Conservation (phyloP, 2,888 invertebrate species). For the Prosapia bicincta region DNA sequence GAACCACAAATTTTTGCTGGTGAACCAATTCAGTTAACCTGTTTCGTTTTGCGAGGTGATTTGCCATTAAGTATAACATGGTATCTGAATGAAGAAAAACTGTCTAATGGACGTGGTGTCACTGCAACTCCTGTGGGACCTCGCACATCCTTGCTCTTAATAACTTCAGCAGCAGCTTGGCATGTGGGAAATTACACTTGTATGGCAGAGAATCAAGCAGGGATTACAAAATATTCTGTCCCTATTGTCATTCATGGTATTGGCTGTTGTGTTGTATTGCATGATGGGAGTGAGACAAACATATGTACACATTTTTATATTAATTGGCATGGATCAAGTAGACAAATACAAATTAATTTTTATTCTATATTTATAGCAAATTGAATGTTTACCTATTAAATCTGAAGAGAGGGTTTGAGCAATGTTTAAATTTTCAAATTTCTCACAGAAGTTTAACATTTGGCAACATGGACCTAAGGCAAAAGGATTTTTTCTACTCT, state of each 20-base stretch:
- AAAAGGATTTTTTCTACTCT: too few species aligned
- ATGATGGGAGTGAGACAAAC: neutral
- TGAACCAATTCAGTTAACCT: slow-evolving; percentile 71
- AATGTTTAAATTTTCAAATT: neutral
- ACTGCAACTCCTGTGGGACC: slow-evolving; percentile 34
- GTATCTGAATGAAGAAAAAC: slow-evolving; percentile 50
- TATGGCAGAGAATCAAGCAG: slow-evolving; percentile 69
- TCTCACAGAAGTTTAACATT: too few species aligned
- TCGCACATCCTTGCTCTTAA: slow-evolving; percentile 52
- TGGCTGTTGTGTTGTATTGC: neutral
- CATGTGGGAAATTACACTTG: slow-evolving; percentile 77
- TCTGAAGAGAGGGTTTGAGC: neutral
- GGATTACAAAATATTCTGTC: slow-evolving; percentile 63
- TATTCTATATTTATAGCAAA: neutral
- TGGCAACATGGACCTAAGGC: too few species aligned
- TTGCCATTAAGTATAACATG: slow-evolving; percentile 54
- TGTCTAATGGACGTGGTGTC: slow-evolving; percentile 34
- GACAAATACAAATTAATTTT: too few species aligned
- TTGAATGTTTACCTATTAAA: neutral
- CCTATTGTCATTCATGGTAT: slow-evolving; percentile 70
- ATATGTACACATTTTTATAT: too few species aligned
- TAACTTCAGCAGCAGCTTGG: slow-evolving; percentile 63
- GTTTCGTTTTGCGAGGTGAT: slow-evolving; percentile 61
- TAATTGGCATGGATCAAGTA: neutral
- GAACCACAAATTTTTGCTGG: slow-evolving; percentile 70